Conservation (phyloP, 2,113 vertebrate genomes). For the Condylura cristata region DNA sequence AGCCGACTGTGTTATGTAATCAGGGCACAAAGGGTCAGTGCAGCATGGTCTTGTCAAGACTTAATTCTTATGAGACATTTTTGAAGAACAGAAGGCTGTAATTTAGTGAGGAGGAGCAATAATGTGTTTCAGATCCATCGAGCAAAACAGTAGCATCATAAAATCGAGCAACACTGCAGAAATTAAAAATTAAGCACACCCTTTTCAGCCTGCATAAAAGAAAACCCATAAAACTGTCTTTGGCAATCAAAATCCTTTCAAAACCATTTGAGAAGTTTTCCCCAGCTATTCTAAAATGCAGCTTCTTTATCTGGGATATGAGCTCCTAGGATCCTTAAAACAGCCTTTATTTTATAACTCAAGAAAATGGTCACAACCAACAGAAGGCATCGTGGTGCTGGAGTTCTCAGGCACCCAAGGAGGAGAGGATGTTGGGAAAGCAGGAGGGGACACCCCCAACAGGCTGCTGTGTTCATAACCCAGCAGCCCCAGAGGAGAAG, state of each 20-base stretch:
- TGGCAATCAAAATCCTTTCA: not conserved
- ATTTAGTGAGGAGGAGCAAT: slow-evolving; percentile 36
- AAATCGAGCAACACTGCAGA: slow-evolving; percentile 26
- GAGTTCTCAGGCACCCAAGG: not conserved
- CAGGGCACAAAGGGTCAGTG: not conserved
- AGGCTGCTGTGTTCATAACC: rapidly evolving
- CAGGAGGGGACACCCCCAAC: rapidly evolving
- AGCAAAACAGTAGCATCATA: slow-evolving; percentile 35
- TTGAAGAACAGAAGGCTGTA: slow-evolving; percentile 32
- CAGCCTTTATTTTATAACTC: slow-evolving; percentile 19
- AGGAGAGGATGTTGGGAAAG: not conserved
- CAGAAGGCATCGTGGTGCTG: not conserved
- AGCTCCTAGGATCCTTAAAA: slow-evolving; percentile 8
- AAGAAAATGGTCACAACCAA: slow-evolving; percentile 6
- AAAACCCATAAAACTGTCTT: not conserved
- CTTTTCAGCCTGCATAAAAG: not conserved
- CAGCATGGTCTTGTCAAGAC: not conserved
- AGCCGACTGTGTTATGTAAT: slow-evolving; percentile 18
- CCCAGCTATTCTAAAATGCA: slow-evolving; percentile 41
- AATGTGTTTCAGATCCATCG: not conserved
- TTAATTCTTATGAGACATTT: slow-evolving; percentile 39
- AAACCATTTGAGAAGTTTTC: slow-evolving; percentile 1
- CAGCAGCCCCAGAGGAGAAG: not conserved
- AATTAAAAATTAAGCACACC: slow-evolving; percentile 60
- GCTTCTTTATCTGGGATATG: slow-evolving; percentile 13